A percentile compares a stretch with the other conserved stretches of the same genome.
These are phyloP conservation scores for Papilio polyxenes DNA, from an alignment of 1,140 invertebrate genomes.

Conservation along the genomic window DNA sequence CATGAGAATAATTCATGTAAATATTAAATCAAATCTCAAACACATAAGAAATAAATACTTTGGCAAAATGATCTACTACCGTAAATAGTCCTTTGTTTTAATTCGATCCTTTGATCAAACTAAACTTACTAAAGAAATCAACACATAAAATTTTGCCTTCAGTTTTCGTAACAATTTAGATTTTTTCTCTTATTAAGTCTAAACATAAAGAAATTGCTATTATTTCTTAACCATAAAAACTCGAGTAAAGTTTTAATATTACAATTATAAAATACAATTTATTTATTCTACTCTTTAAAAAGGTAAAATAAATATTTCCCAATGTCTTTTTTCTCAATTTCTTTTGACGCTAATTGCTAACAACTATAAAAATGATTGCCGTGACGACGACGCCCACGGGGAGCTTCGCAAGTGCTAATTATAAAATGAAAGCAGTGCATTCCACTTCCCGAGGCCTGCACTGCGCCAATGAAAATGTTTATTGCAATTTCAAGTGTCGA, in stretches of 20 bases:
- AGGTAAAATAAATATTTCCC: not conserved
- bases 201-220: no score
- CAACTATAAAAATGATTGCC: constrained; percentile 15
- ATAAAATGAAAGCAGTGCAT: constrained; percentile 19
- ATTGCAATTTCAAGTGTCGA: constrained; percentile 6
- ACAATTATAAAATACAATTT: not conserved
- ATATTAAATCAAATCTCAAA: no score
- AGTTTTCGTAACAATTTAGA: no score
- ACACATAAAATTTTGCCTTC: no score
- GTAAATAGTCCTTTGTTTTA: no score
- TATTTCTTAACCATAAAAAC: no score
- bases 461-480: constrained; percentile 24
- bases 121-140: no score
- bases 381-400: not conserved
- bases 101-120: no score
- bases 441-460: not conserved
- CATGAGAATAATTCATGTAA: no score
- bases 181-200: no score
- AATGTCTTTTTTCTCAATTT: not conserved
- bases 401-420: constrained; percentile 8
- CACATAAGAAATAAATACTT: no score
- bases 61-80: no score
- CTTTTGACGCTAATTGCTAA: constrained; percentile 7
- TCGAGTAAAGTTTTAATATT: not conserved
- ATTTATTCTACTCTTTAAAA: not conserved